Evolutionary conservation across 2,113 vertebrate genomes (phyloP), one percentile per base, ranked within the genome.

Genomic region (Pogonocichla stellata): DNA sequence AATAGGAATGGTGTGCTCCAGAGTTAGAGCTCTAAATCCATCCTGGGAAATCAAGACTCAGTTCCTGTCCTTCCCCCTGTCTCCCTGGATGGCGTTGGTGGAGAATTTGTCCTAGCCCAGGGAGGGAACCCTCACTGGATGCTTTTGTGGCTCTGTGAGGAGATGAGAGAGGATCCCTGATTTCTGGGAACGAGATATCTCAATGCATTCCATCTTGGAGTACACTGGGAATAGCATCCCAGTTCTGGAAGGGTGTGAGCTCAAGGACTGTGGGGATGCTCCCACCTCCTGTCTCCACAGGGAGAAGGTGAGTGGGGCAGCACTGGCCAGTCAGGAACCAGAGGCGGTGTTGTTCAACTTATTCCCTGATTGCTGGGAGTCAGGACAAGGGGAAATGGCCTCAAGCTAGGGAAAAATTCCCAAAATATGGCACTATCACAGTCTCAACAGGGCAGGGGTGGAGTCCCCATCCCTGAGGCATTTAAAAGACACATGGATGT

Each of bases 221-320:
- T n/a, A n/a, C n/a, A n/a, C n/a, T n/a, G 79, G 53, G 62, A 58
- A 29, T 3, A 29, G 20, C 17, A 28, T 6, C 75, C 29, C 2
- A 0, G 62, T 23, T 48, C 57, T 81, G 85, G 42, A 50, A 47
- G 15, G 19, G 4, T 33, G 50, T 25, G 92, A 78, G 38, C 70
- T 42, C 13, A 1, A 2, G 6, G 33, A 2, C 54, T 13, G 14
- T 0, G 0, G 36, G 58, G 72, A 10, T 31, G 50, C 14, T 86
- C 67, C 89, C 58, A 43, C 14, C 62, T 47, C 29, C 43, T 60
- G 28, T n/a, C 16, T 36, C 47, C 0, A 0, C 9, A 7, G 25
- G 56, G 14, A 69, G 62, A n/a, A 33, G 65, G 24, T 38, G 48
- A 33, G 48, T 50, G 14, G 36, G 69, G 67, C 14, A 26, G 73